These are phyloP conservation scores for Euglossa dilemma DNA, from an alignment of 1,140 invertebrate species.

Conservation along the genomic window DNA sequence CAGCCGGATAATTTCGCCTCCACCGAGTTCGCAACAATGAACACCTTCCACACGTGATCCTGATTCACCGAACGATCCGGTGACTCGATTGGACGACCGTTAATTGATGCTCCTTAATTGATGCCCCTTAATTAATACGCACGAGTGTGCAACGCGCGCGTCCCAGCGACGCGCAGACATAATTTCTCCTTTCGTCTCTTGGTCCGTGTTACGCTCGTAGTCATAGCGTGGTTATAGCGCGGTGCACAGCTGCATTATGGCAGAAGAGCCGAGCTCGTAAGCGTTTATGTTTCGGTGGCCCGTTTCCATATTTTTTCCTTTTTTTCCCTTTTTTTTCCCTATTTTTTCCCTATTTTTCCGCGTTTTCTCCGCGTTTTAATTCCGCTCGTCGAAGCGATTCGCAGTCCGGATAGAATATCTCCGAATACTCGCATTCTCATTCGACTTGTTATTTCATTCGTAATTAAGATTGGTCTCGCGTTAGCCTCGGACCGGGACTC, in stretches of 20 bases:
- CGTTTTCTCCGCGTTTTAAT: too few relatives aligned
- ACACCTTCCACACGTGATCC: background rate
- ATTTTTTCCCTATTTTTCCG: too few relatives aligned
- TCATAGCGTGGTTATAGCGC: conserved; percentile 7
- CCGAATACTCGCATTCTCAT: too few relatives aligned
- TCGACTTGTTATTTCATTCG: too few relatives aligned
- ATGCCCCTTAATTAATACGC: conserved; percentile 59
- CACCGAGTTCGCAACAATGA: too few relatives aligned
- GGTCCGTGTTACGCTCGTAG: conserved; percentile 16
- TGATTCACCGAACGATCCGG: conserved; percentile 36
- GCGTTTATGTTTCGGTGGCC: background rate
- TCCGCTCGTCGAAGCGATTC: too few relatives aligned
- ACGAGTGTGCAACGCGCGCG: background rate
- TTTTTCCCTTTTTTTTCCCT: background rate
- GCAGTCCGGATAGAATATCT: too few relatives aligned
- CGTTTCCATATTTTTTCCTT: background rate
- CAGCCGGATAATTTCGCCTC: too few relatives aligned
- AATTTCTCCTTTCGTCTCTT: conserved; percentile 28
- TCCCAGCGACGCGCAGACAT: conserved; percentile 5
- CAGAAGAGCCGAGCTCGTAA: background rate
- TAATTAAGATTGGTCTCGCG: too few relatives aligned
- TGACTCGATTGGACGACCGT: conserved; percentile 46
- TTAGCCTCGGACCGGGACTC: too few relatives aligned
- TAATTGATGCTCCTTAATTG: conserved; percentile 59
- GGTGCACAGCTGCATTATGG: background rate